Evolutionary conservation across 2,888 invertebrate species (phyloP).

Genomic region (Drosophila pullipes): DNA sequence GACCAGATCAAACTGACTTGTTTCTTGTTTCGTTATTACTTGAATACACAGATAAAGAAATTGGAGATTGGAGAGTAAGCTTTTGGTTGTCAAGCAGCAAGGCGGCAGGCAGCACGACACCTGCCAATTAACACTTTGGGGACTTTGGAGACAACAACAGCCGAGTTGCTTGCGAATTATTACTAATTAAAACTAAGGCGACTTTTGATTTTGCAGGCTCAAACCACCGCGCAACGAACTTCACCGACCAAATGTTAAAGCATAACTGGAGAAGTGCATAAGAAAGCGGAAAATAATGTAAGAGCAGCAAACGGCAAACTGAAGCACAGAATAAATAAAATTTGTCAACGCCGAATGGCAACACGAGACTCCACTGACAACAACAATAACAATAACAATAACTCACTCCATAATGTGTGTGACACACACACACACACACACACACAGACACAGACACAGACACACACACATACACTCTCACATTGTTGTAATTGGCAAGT

Average conservation of each 20-base stretch:
- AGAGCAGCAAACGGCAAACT: constrained; percentile 5
- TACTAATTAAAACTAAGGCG: neutral
- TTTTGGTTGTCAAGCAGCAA: neutral
- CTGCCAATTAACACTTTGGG: constrained; percentile 38
- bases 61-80: neutral
- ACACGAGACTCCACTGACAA: constrained; percentile 13
- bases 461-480: neutral
- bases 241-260: constrained; percentile 37
- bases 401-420: neutral
- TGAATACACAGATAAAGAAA: neutral
- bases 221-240: constrained; percentile 47
- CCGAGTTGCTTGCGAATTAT: neutral
- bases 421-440: neutral
- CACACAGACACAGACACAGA: too few relatives aligned
- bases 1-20: neutral
- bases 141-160: constrained; percentile 2
- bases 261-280: constrained; percentile 50
- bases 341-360: constrained; percentile 20
- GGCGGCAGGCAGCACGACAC: constrained; percentile 12
- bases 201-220: constrained; percentile 7
- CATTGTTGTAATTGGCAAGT: constrained; percentile 7
- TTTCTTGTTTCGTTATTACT: neutral
- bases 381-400: neutral
- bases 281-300: constrained; percentile 31
- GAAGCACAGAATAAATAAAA: constrained; percentile 3